Evolutionary conservation across 2,797 vertebrate genomes (phyloP), one percentile per base, ranked within the genome.

Genomic region (Sebastes minor): DNA sequence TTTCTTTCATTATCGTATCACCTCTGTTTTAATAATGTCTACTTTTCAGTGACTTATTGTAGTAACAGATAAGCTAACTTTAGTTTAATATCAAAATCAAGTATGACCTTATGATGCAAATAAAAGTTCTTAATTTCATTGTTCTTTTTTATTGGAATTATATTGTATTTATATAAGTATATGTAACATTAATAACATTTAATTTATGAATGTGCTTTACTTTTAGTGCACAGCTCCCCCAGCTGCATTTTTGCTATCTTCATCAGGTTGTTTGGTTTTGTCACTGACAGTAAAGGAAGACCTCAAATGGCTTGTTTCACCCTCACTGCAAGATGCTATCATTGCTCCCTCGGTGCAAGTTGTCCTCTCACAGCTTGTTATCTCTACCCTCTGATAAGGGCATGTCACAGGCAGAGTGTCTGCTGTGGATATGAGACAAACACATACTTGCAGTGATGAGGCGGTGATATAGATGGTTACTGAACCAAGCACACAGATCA

Each of bases 361-460:
- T 85, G 57, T 94, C 78, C 72, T 70, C 84, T 89, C 59, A 84
- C 87, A 86, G 75, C 83, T 89, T 81, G 71, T 83, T 92, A 94
- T 95, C 92, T 88, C 20, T 74, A 64, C 30, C 69, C 70, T 63
- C 62, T 91, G 91, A 94, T 92, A 92, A 89, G 83, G 59, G 13
- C 85, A 74, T 76, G 85, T 82, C 88, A 85, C 78, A 83, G 53
- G 12, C 70, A 89, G 59, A 80, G 87, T 71, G 81, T 84, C 38
- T 83, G 73, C 16, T 78, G 71, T 74, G 46, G 73, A 65, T 70
- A 49, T 25, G 32, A 85, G 74, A 85, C 52, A 49, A 32, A 55
- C 32, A 33, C 49, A 62, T 46, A 16, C 42, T 46, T 20, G 53
- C 25, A 57, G 27, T 16, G 42, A 78, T 74, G 61, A 64, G 63